These are phyloP conservation scores for Atlantisia rogersi DNA, from an alignment of 2,113 vertebrate genomes.

Conservation along the genomic window DNA sequence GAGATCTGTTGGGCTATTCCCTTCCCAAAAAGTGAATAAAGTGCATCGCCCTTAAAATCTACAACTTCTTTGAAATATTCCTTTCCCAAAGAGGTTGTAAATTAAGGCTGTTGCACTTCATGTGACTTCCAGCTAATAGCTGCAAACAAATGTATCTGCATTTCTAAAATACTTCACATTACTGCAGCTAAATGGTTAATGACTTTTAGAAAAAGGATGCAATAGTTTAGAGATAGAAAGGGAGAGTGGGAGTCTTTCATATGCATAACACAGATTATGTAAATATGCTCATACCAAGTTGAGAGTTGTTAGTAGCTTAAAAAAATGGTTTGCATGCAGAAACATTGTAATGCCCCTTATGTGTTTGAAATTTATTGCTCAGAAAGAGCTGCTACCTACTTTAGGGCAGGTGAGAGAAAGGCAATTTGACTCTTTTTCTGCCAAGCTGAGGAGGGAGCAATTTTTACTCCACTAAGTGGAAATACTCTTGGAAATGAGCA, in stretches of 20 bases:
- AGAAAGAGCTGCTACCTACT: not conserved
- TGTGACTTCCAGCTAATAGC: not conserved
- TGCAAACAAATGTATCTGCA: not conserved
- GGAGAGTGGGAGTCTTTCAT: not conserved
- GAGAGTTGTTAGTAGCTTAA: not conserved
- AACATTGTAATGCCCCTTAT: not conserved
- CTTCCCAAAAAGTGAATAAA: not conserved
- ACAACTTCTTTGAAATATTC: not conserved
- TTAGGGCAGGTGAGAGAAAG: not conserved
- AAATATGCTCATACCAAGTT: slow-evolving; percentile 27
- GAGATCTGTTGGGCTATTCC: not conserved
- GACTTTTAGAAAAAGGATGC: not conserved
- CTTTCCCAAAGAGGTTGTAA: not conserved
- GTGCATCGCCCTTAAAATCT: not conserved
- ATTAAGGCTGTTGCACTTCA: not conserved
- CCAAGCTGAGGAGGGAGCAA: not conserved
- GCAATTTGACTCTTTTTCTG: not conserved
- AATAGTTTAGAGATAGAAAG: not conserved
- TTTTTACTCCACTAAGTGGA: not conserved
- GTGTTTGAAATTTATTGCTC: not conserved
- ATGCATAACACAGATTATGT: not conserved
- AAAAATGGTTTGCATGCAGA: not conserved
- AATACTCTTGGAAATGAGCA: not conserved
- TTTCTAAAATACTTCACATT: not conserved
- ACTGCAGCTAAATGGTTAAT: not conserved